Evolutionary conservation across 2,888 invertebrate genomes (phyloP), one percentile per base, ranked within the genome.

Genomic region (Apamea anceps): DNA sequence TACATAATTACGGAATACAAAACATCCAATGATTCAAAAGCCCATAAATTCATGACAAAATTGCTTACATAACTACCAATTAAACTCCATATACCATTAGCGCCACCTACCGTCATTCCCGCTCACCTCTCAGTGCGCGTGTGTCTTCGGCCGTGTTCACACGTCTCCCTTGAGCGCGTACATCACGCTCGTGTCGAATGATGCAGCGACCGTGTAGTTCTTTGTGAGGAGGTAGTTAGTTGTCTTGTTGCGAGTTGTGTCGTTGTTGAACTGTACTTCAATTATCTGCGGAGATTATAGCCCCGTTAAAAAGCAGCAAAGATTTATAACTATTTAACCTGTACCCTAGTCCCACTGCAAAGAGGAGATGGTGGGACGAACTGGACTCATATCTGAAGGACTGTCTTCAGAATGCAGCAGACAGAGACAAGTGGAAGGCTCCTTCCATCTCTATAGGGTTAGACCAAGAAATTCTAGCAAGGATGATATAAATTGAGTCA

Each of bases 121-220:
- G 67, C 67, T 70, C 45, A 74, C 67, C 72, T 67, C 28, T 72
- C 74, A 80, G 76, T 82, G 0, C 0, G 21, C 18, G 18, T 28
- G 10, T 3, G 63, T 3, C 28, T n/a, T 8, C 7, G 0, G 32
- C n/a, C 12, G 37, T 45, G 81, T 32, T 82, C 80, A 82, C 63
- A 73, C 75, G 28, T 85, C 82, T 5, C 3, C 48, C 7, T 85
- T 87, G 54, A 95, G 94, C 1, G 93, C 90, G 85, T 93, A 96
- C 93, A 97, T 93, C 77, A 95, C 82, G 70, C 94, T 93, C 25
- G 94, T 93, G 0, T 90, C 88, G 88, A 94, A 95, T 1, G 87
- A 80, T 0, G 95, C 96, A 0, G 95, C 95, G 0, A 96, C 91
- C 0, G 94, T 93, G 92, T 97, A 97, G 92, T 96, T 96, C 91